Conservation (phyloP, 2,888 invertebrate species). For the Seira ritae region DNA sequence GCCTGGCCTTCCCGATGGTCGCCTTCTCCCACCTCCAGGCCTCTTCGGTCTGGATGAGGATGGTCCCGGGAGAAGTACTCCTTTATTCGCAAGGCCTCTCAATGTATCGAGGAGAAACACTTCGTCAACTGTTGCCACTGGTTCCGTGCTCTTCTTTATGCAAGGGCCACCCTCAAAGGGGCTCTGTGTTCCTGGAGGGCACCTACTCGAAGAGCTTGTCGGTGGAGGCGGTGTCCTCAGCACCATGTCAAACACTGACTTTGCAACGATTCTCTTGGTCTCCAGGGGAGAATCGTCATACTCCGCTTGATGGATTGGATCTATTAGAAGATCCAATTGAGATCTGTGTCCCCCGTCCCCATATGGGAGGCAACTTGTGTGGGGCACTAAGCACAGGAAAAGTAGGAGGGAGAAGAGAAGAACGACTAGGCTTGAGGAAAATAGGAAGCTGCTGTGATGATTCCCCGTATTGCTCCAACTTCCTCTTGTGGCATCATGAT, state of each 20-base stretch:
- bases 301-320: conserved; percentile 67
- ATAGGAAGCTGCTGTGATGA: neutral
- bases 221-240: conserved; percentile 55
- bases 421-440: conserved; percentile 35
- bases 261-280: conserved; percentile 60
- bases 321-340: conserved; percentile 64
- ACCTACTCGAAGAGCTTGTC: conserved; percentile 42
- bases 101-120: conserved; percentile 46
- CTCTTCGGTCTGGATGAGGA: neutral
- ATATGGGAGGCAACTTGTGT: neutral
- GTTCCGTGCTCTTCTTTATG: conserved; percentile 45
- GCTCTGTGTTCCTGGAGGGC: conserved; percentile 60
- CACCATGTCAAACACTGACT: conserved; percentile 67
- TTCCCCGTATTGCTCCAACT: neutral
- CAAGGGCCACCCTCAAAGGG: conserved; percentile 60
- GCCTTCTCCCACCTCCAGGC: conserved; percentile 7
- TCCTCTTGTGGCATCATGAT: conserved; percentile 17
- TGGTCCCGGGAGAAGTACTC: neutral
- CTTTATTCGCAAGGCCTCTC: conserved; percentile 35
- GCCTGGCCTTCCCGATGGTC: conserved; percentile 33
- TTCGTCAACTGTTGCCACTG: conserved; percentile 46
- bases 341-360: conserved; percentile 48
- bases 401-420: conserved; percentile 9
- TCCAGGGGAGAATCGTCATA: conserved; percentile 51
- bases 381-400: conserved; percentile 31